Percentiles rank a stretch among this genome's conserved stretches.
Evolutionary conservation across 2,797 vertebrate species (phyloP).

Genomic region (Sternotherus odoratus): DNA sequence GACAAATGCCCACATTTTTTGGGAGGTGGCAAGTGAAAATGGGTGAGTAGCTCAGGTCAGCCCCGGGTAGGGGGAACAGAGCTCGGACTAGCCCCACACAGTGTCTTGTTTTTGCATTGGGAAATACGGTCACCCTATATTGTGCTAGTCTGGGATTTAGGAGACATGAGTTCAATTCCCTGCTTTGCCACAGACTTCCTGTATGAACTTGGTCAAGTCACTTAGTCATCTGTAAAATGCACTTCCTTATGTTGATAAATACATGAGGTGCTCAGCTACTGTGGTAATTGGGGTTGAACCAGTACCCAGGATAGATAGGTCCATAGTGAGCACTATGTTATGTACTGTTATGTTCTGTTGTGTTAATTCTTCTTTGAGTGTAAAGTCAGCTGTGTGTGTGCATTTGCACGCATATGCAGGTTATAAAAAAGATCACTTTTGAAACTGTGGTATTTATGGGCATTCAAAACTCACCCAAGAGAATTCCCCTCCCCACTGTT

Average conservation of each 20-base stretch:
- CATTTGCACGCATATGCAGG: fast-evolving
- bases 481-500: not conserved
- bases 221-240: constrained; percentile 30
- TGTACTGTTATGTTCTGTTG: not conserved
- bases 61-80: too few species aligned
- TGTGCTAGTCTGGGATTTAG: not conserved
- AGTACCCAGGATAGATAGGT: not conserved
- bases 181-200: not conserved
- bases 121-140: too few species aligned
- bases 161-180: not conserved
- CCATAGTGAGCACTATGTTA: not conserved
- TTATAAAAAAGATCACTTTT: not conserved
- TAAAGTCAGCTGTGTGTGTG: not conserved
- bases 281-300: not conserved
- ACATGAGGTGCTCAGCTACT: not conserved
- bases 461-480: not conserved
- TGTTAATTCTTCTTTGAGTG: not conserved
- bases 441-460: not conserved
- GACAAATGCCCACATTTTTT: too few species aligned
- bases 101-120: too few species aligned
- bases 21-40: too few species aligned
- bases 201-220: not conserved
- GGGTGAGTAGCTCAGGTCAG: too few species aligned
- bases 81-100: too few species aligned
- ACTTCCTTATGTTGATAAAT: not conserved